phyloP scores from a whole-genome alignment of 2,888 invertebrate genomes.

The Herminia tarsipennalis region DNA sequence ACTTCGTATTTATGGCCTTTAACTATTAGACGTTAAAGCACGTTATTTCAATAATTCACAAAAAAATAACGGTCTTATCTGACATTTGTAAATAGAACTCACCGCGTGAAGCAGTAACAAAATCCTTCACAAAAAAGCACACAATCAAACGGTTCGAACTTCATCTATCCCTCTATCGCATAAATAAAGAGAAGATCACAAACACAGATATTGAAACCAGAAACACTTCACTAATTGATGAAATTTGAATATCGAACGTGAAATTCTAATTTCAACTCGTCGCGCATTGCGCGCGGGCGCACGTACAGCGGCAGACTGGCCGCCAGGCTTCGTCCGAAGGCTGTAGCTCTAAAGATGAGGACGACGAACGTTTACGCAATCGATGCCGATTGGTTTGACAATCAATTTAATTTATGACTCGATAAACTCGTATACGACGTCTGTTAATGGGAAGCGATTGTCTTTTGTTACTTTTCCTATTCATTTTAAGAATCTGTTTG shows the following conservation, averaged over 20 bases:
- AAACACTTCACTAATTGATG: slow-evolving; percentile 55
- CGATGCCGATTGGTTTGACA: slow-evolving; percentile 40
- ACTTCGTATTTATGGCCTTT: slow-evolving; percentile 2
- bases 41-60: slow-evolving; percentile 8
- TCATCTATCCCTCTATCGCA: slow-evolving; percentile 71
- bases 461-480: slow-evolving; percentile 20
- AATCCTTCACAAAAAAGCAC: slow-evolving; percentile 54
- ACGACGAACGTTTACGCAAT: slow-evolving; percentile 53
- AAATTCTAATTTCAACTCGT: slow-evolving; percentile 30
- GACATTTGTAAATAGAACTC: slow-evolving; percentile 39
- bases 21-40: background rate
- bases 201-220: slow-evolving; percentile 42
- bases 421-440: slow-evolving; percentile 31
- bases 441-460: slow-evolving; percentile 16
- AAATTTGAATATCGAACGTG: slow-evolving; percentile 34
- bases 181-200: slow-evolving; percentile 76
- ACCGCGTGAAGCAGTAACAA: slow-evolving; percentile 48
- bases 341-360: slow-evolving; percentile 56
- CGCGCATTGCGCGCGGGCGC: slow-evolving; percentile 73
- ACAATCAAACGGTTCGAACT: slow-evolving; percentile 54
- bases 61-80: slow-evolving; percentile 31
- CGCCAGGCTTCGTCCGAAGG: slow-evolving; percentile 60
- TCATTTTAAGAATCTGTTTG: slow-evolving; percentile 8
- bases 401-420: slow-evolving; percentile 39
- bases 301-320: slow-evolving; percentile 66